phyloP scores from a whole-genome alignment of 2,797 vertebrate genomes.

The Loriculus beryllinus region DNA sequence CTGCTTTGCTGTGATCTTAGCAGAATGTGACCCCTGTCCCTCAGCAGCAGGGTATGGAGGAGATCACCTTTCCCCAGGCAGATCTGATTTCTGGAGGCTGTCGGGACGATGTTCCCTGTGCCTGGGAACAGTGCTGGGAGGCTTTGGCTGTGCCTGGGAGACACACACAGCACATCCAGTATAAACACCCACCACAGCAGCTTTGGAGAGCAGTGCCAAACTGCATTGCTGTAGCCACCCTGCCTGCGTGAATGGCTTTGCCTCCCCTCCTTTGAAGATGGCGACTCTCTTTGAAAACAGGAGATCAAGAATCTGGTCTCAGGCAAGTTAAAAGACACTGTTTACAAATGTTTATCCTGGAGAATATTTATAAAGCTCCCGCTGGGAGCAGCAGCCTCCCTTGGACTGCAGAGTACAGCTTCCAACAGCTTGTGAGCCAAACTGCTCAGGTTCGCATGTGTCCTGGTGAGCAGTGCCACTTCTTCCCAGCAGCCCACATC shows the following conservation, averaged over 20 bases:
- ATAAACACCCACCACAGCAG: not conserved
- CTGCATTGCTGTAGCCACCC: not conserved
- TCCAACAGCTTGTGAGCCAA: not conserved
- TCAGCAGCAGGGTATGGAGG: not conserved
- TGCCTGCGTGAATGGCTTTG: not conserved
- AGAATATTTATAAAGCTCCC: constrained; percentile 1
- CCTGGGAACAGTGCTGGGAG: not conserved
- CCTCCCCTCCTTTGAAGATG: constrained; percentile 16
- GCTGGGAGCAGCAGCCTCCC: not conserved
- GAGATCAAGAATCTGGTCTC: not conserved
- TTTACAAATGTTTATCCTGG: constrained; percentile 41
- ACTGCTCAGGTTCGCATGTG: not conserved
- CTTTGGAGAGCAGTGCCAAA: not conserved
- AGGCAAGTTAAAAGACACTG: not conserved
- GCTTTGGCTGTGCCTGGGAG: not conserved
- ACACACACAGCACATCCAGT: not conserved
- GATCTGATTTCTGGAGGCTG: not conserved
- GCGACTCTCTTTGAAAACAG: not conserved
- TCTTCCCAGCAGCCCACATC: rapidly evolving
- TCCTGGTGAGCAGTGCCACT: not conserved
- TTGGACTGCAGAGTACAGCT: not conserved
- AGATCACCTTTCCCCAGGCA: not conserved
- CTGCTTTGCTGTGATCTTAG: constrained; percentile 20
- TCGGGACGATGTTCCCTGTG: not conserved
- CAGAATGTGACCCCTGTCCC: constrained; percentile 38